Conservation (phyloP, 1,140 invertebrate species). For the Sminthurinus signatus region DNA sequence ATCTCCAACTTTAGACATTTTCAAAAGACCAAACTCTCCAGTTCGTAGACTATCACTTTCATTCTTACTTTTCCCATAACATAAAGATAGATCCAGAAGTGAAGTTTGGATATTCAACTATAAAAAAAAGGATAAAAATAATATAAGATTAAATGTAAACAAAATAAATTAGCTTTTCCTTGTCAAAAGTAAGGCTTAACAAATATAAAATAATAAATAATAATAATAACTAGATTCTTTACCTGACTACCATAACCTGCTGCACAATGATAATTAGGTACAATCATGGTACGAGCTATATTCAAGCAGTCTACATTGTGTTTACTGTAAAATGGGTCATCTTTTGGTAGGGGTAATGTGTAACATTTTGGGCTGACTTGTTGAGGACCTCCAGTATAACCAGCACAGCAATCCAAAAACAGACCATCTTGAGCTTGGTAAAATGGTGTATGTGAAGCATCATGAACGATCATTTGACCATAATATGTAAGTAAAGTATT, state of each 20-base stretch:
- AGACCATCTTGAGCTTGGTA: conserved; percentile 42
- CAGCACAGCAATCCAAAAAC: conserved; percentile 44
- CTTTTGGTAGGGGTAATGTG: conserved; percentile 49
- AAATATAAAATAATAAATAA: too few relatives aligned
- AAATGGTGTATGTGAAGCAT: conserved; percentile 36
- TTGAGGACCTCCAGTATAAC: conserved; percentile 37
- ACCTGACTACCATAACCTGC: conserved; percentile 45
- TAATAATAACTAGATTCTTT: not conserved
- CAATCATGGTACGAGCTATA: conserved; percentile 45
- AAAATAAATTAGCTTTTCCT: too few relatives aligned
- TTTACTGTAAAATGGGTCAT: conserved; percentile 48
- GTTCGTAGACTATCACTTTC: conserved; percentile 43
- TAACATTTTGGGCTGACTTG: conserved; percentile 51
- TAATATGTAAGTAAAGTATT: conserved; percentile 40
- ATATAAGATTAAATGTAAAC: not conserved
- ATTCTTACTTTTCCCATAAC: conserved; percentile 42
- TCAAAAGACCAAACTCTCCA: conserved; percentile 43
- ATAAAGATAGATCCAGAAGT: conserved; percentile 38
- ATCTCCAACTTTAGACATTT: conserved; percentile 32
- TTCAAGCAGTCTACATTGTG: conserved; percentile 45
- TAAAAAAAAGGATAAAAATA: not conserved
- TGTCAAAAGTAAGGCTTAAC: too few relatives aligned
- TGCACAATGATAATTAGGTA: conserved; percentile 45
- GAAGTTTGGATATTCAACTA: conserved; percentile 38
- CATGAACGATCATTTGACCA: conserved; percentile 43